A percentile compares a stretch with the other conserved stretches of the same genome.
These are phyloP conservation scores for Drosophila niveifrons DNA, from an alignment of 2,888 invertebrate species.

Conservation along the genomic window DNA sequence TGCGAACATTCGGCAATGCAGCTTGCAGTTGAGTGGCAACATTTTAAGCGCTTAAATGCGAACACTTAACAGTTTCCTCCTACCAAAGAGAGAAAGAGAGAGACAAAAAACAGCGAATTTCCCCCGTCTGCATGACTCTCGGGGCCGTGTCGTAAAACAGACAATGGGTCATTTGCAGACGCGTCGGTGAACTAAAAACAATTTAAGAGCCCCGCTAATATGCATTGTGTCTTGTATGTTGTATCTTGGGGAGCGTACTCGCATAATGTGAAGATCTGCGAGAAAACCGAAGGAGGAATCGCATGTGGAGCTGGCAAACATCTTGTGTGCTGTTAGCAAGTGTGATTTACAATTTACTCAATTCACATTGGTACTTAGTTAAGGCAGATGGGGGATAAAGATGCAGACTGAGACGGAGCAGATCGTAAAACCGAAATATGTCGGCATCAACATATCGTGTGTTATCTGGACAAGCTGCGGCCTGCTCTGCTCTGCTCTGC, in stretches of 20 bases:
- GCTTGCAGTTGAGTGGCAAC: conserved; percentile 30
- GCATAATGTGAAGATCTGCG: conserved; percentile 27
- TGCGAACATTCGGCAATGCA: conserved; percentile 58
- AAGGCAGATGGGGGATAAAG: conserved; percentile 13
- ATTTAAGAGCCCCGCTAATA: conserved; percentile 72
- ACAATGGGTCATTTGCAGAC: conserved; percentile 77
- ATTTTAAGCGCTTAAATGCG: conserved; percentile 64
- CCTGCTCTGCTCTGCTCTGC: conserved; percentile 35
- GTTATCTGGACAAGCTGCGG: conserved; percentile 61
- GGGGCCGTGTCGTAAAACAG: conserved; percentile 22
- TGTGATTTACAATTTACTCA: conserved; percentile 75
- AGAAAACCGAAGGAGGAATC: not conserved
- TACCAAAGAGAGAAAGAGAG: not conserved
- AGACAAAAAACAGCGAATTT: not conserved
- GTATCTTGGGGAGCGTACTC: conserved; percentile 28
- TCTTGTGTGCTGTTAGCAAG: conserved; percentile 41
- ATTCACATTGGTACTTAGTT: conserved; percentile 52
- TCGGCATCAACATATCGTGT: conserved; percentile 51
- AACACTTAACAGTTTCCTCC: conserved; percentile 39
- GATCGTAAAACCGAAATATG: conserved; percentile 69
- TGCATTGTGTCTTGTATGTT: conserved; percentile 53
- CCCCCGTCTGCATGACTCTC: not conserved
- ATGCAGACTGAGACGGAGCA: conserved; percentile 19
- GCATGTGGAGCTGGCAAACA: conserved; percentile 48
- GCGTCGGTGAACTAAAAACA: conserved; percentile 69